Conservation (phyloP, 1,140 invertebrate genomes). For the Drosophila persimilis region DNA sequence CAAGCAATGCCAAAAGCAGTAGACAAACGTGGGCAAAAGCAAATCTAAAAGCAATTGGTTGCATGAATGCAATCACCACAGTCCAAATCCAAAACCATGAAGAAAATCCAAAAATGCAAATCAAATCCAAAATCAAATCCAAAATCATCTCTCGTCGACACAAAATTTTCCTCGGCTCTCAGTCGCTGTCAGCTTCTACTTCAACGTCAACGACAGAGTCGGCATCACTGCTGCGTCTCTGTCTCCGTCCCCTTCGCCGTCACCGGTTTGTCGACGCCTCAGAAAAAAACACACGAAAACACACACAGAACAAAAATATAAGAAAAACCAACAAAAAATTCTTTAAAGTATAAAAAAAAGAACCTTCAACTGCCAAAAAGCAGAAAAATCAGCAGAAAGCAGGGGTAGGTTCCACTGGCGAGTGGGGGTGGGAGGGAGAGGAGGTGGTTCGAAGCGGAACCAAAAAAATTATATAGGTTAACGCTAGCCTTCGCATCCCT, state of each 20-base stretch:
- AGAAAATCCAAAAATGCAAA: too few species aligned
- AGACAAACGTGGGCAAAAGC: too few species aligned
- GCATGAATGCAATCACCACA: too few species aligned
- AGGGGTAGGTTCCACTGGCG: conserved; percentile 9
- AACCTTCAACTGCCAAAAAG: conserved; percentile 71
- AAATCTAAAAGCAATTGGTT: too few species aligned
- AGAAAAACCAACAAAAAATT: conserved; percentile 23
- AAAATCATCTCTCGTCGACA: conserved; percentile 16
- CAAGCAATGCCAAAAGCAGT: too few species aligned
- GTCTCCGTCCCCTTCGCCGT: too few species aligned
- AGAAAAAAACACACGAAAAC: neutral
- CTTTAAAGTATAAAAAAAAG: conserved; percentile 64
- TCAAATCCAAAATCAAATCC: conserved; percentile 24
- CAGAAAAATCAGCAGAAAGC: conserved; percentile 12
- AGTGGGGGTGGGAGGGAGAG: conserved; percentile 16
- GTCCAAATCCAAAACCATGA: conserved; percentile 50
- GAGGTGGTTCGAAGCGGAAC: conserved; percentile 36
- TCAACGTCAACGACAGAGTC: conserved; percentile 10
- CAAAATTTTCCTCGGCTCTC: conserved; percentile 25
- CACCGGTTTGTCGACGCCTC: too few species aligned
- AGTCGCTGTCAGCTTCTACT: conserved; percentile 1
- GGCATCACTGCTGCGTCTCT: neutral
- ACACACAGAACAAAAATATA: conserved; percentile 10
- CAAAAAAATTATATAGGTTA: conserved; percentile 78
- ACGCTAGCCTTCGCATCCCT: conserved; percentile 60